Base-by-base conservation (phyloP, 1,140 invertebrate species). In the Pachyrhynchus sulphureomaculatus region DNA sequence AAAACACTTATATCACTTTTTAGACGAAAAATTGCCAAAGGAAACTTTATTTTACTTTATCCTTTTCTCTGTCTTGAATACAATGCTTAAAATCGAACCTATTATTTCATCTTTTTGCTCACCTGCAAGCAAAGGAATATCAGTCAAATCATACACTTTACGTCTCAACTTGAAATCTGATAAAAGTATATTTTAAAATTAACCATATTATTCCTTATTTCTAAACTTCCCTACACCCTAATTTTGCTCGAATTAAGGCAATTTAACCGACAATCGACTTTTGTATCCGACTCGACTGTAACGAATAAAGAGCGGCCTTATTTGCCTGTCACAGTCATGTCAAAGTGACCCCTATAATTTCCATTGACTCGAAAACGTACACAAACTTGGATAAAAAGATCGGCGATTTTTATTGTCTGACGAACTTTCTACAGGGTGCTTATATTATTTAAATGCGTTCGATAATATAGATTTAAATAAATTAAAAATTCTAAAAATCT, bases 301-400 rank as follows among this genome's bases (percentile, higher is more conserved):
- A 47, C 55, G 36, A 37, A 45, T 47, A 39, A 45, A 39, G n/a
- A n/a, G 13, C 39, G 23, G 59, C 55, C 64, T 64, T 65, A 66
- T 66, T 68, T 68, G 52, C 44, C 67, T 66, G 67, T 68, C 67
- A 68, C 57, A 54, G 64, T 52, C 64, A 66, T 62, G 55, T 68
- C 67, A 68, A 66, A 58, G 34, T 56, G 61, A 55, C 53, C 67
- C 67, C 67, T 68, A 66, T 68, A 68, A 68, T 68, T 68, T 68
- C 36, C 58, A 49, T 53, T 37, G 33, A 24, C 21, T 26, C 34
- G 9, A 33, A 20, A 17, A 29, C 36, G 17, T 34, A 34, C 21
- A 21, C 15, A 20, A 4, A 41, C 51, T 24, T 2, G 20, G 12
- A 24, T 26, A 8, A 29, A 41, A n/a, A 33, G 33, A 26, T 24